These are phyloP conservation scores for Spizella passerina DNA, from an alignment of 2,797 vertebrate species.

Conservation along the genomic window DNA sequence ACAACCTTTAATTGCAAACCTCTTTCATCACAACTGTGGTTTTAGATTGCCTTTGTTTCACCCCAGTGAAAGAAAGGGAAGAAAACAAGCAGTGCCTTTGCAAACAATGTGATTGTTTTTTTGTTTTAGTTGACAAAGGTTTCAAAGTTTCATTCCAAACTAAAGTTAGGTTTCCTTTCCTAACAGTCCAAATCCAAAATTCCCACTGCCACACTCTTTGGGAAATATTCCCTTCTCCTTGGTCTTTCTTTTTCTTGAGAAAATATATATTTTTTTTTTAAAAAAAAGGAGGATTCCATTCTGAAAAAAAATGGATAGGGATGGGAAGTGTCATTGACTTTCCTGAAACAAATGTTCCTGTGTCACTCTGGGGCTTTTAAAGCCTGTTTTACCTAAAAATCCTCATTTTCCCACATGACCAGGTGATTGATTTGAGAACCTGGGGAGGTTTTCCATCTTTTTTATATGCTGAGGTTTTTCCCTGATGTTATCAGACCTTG, in stretches of 20 bases:
- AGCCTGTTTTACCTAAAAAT: neutral
- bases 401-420: neutral
- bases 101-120: neutral
- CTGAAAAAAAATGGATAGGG: neutral
- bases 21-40: neutral
- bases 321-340: neutral
- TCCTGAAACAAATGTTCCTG: neutral
- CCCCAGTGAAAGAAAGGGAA: neutral
- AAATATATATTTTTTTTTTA: neutral
- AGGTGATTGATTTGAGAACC: neutral
- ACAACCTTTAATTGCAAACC: neutral
- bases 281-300: neutral
- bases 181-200: neutral
- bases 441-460: fast-evolving
- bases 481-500: neutral
- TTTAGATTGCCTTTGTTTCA: neutral
- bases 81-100: neutral
- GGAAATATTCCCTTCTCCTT: neutral
- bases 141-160: neutral
- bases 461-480: neutral
- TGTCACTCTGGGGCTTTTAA: neutral
- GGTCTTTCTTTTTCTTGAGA: neutral
- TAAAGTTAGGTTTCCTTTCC: neutral
- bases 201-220: neutral
- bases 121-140: neutral